Percentiles rank a stretch among this genome's conserved stretches.
phyloP scores from a whole-genome alignment of 1,140 invertebrate genomes.

The Drosophila mayri region DNA sequence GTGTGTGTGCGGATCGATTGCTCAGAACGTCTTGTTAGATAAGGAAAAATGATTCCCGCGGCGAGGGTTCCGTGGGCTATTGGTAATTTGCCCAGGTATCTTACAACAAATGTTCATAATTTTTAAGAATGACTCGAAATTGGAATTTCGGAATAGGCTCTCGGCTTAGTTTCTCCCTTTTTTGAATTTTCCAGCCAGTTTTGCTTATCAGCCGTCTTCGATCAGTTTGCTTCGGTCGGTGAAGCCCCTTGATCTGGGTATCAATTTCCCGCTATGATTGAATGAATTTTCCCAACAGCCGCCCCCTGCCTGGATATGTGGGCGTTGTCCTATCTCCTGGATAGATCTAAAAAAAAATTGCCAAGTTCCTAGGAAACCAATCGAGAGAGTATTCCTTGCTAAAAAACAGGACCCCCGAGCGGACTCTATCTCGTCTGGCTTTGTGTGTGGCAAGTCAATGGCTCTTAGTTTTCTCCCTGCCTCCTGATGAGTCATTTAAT shows the following conservation, averaged over 20 bases:
- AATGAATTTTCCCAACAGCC: conserved; percentile 62
- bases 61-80: conserved; percentile 44
- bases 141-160: conserved; percentile 12
- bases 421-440: conserved; percentile 17
- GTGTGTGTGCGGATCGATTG: conserved; percentile 62
- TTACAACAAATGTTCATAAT: conserved; percentile 81
- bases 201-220: conserved; percentile 57
- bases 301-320: conserved; percentile 43
- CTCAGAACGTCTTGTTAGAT: conserved; percentile 78
- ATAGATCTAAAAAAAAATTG: conserved; percentile 61
- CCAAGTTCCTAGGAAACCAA: conserved; percentile 63
- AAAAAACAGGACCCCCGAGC: conserved; percentile 27
- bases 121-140: conserved; percentile 79
- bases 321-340: conserved; percentile 58
- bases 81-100: conserved; percentile 77
- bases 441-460: conserved; percentile 61
- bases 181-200: conserved; percentile 21
- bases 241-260: conserved; percentile 64
- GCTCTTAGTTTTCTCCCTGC: conserved; percentile 28
- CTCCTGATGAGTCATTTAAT: conserved; percentile 79
- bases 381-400: conserved; percentile 36
- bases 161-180: conserved; percentile 30
- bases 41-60: conserved; percentile 77
- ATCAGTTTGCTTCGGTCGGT: conserved; percentile 50
- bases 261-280: conserved; percentile 79